phyloP scores from a whole-genome alignment of 2,888 invertebrate species.

The Aporophyla nigra region DNA sequence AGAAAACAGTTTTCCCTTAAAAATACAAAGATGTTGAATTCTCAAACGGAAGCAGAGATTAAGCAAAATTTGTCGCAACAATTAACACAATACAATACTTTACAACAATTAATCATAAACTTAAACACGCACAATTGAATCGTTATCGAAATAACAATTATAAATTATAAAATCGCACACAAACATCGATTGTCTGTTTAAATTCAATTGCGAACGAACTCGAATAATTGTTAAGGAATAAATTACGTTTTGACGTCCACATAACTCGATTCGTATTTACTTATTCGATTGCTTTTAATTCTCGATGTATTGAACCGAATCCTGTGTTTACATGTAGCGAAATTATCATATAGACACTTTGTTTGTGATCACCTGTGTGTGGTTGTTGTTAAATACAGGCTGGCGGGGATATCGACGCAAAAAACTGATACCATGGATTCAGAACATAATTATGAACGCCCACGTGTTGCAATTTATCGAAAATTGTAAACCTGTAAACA shows the following conservation, averaged over 20 bases:
- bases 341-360: conserved; percentile 1
- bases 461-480: no score
- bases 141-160: conserved; percentile 50
- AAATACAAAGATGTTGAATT: neutral
- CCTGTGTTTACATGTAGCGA: conserved; percentile 18
- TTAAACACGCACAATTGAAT: conserved; percentile 21
- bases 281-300: conserved; percentile 65
- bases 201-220: conserved; percentile 65
- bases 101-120: conserved; percentile 30
- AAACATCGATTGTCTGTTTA: conserved; percentile 64
- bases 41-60: neutral
- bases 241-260: conserved; percentile 71
- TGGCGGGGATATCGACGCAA: no score
- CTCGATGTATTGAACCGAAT: conserved; percentile 38
- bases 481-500: no score
- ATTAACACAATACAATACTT: conserved; percentile 16
- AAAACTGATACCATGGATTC: no score
- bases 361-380: conserved; percentile 14
- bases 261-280: conserved; percentile 70
- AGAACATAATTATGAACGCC: no score
- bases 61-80: conserved; percentile 26
- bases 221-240: conserved; percentile 71
- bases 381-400: no score
- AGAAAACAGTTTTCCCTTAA: neutral
- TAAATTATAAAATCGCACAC: conserved; percentile 49